These are phyloP conservation scores for Philereme vetulata DNA, from an alignment of 2,888 invertebrate genomes.

Conservation along the genomic window DNA sequence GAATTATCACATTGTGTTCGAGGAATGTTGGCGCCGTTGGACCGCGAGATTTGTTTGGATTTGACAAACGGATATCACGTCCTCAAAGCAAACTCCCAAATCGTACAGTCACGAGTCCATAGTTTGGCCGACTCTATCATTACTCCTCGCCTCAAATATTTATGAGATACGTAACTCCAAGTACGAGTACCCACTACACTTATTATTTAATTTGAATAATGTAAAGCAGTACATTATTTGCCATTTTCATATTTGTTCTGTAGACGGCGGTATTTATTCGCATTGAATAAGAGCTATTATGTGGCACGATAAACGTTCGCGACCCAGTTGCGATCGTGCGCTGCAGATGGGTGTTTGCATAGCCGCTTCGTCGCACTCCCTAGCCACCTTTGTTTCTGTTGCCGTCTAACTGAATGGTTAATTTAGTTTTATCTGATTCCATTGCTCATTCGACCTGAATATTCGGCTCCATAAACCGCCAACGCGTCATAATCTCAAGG, in stretches of 20 bases:
- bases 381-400: slow-evolving; percentile 72
- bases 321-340: slow-evolving; percentile 64
- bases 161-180: slow-evolving; percentile 33
- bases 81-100: slow-evolving; percentile 61
- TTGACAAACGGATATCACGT: slow-evolving; percentile 64
- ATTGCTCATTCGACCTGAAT: slow-evolving; percentile 76
- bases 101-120: slow-evolving; percentile 61
- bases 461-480: slow-evolving; percentile 70
- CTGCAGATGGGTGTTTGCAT: slow-evolving; percentile 67
- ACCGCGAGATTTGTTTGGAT: slow-evolving; percentile 56
- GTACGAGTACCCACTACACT: slow-evolving; percentile 31
- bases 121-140: slow-evolving; percentile 49
- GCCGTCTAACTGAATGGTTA: slow-evolving; percentile 68
- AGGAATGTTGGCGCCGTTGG: slow-evolving; percentile 69
- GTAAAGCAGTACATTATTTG: slow-evolving; percentile 39
- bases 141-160: slow-evolving; percentile 48
- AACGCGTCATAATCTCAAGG: slow-evolving; percentile 60
- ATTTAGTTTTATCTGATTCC: slow-evolving; percentile 78
- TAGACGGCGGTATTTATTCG: slow-evolving; percentile 47
- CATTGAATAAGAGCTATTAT: slow-evolving; percentile 64
- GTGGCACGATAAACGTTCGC: slow-evolving; percentile 58
- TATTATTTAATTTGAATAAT: slow-evolving; percentile 37
- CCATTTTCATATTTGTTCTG: slow-evolving; percentile 37
- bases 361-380: slow-evolving; percentile 67
- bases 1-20: slow-evolving; percentile 44